Percentiles rank a stretch among this genome's conserved stretches.
These are phyloP conservation scores for Characodon lateralis DNA, from an alignment of 2,797 vertebrate species.

Conservation along the genomic window DNA sequence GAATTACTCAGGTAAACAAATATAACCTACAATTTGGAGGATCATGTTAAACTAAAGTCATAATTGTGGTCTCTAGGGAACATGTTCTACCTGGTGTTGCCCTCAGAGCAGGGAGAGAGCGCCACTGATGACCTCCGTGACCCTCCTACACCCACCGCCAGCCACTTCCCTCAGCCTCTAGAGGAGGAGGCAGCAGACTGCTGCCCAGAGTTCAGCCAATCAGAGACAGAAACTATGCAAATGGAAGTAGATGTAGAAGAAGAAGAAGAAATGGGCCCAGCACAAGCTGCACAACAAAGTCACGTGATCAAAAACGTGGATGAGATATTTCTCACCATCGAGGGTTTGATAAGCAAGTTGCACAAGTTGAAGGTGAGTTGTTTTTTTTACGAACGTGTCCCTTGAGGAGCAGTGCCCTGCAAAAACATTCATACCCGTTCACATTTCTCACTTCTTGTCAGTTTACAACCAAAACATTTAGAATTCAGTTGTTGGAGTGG, in stretches of 20 bases:
- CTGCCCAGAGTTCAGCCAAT: constrained; percentile 9
- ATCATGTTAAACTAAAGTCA: neutral
- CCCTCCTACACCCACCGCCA: constrained; percentile 44
- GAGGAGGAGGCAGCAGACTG: constrained; percentile 25
- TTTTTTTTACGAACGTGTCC: no score
- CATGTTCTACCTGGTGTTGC: constrained; percentile 81
- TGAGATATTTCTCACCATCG: constrained; percentile 80
- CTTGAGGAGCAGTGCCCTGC: neutral
- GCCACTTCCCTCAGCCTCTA: constrained; percentile 37
- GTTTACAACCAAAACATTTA: neutral
- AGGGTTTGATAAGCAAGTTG: constrained; percentile 78
- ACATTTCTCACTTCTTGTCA: neutral
- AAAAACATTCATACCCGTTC: neutral
- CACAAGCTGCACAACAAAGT: constrained; percentile 41
- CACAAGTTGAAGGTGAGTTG: constrained; percentile 74
- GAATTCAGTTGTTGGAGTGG: neutral
- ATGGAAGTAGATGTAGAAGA: constrained; percentile 35
- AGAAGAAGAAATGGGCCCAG: constrained; percentile 39
- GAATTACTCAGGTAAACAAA: neutral
- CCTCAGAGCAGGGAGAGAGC: constrained; percentile 74
- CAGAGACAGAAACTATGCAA: constrained; percentile 40
- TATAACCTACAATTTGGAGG: neutral
- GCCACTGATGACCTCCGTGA: constrained; percentile 69
- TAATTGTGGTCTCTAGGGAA: constrained; percentile 67
- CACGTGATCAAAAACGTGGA: constrained; percentile 78